phyloP scores from a whole-genome alignment of 2,888 invertebrate species.

The Hypercompe scribonia region DNA sequence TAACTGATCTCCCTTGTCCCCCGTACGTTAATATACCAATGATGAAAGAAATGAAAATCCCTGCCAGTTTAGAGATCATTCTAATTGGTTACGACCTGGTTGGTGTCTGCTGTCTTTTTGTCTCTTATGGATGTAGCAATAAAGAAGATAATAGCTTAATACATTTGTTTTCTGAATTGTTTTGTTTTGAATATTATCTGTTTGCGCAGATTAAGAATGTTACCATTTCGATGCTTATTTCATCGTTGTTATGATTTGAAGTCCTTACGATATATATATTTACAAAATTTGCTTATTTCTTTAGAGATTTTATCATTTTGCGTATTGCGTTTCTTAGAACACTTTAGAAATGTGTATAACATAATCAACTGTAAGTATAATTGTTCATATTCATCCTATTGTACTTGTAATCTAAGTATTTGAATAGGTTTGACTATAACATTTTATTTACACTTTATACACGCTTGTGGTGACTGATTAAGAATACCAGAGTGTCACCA shows the following conservation, averaged over 20 bases:
- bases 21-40: constrained; percentile 24
- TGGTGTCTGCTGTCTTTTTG: constrained; percentile 52
- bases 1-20: constrained; percentile 48
- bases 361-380: not conserved
- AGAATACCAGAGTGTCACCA: no score
- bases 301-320: constrained; percentile 27
- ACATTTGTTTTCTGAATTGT: constrained; percentile 39
- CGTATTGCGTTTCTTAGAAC: constrained; percentile 6
- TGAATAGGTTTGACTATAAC: no score
- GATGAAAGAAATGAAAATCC: constrained; percentile 37
- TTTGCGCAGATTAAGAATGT: constrained; percentile 73
- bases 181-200: constrained; percentile 67
- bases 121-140: constrained; percentile 56
- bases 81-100: constrained; percentile 58
- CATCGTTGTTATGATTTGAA: constrained; percentile 58
- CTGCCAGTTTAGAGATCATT: constrained; percentile 58
- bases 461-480: no score
- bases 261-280: constrained; percentile 48
- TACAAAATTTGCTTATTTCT: constrained; percentile 47
- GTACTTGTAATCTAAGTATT: not conserved
- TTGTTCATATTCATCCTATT: not conserved
- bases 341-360: not conserved
- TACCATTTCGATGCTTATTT: constrained; percentile 68
- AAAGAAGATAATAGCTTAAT: constrained; percentile 60
- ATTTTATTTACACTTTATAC: no score